phyloP scores from a whole-genome alignment of 2,797 vertebrate species.

The Salarias fasciatus region DNA sequence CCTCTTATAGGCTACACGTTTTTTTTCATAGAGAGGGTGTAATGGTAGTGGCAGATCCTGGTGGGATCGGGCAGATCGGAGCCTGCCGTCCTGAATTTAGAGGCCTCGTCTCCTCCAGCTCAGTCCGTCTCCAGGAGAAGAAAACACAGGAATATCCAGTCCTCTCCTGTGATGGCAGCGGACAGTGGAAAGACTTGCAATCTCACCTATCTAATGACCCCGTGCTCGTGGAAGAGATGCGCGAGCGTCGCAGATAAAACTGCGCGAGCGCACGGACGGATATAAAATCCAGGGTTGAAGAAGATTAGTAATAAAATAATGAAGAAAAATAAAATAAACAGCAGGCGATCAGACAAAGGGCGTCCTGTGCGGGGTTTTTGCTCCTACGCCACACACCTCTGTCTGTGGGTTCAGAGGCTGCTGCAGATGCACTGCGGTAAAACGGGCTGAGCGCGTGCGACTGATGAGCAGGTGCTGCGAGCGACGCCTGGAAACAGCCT shows the following conservation, averaged over 20 bases:
- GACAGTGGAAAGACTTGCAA: constrained; percentile 17
- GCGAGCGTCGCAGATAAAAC: constrained; percentile 51
- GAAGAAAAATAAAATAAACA: neutral
- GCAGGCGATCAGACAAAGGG: neutral
- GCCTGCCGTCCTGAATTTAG: constrained; percentile 31
- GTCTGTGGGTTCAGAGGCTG: constrained; percentile 39
- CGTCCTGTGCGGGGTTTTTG: constrained; percentile 13
- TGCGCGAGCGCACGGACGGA: constrained; percentile 18
- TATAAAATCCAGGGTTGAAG: too few relatives aligned
- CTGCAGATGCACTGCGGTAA: constrained; percentile 81
- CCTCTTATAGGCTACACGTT: constrained; percentile 29
- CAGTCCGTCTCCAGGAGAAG: constrained; percentile 8
- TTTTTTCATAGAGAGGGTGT: neutral
- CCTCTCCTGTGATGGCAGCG: constrained; percentile 45
- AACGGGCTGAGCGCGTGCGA: constrained; percentile 11
- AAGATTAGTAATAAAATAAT: too few relatives aligned
- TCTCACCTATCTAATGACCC: constrained; percentile 54
- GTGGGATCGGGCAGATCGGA: constrained; percentile 42
- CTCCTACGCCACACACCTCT: constrained; percentile 50
- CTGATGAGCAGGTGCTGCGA: too few relatives aligned
- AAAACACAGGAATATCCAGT: constrained; percentile 4
- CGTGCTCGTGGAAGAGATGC: constrained; percentile 40
- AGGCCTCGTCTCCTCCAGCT: constrained; percentile 44
- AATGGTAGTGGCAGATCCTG: constrained; percentile 13
- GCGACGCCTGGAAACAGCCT: too few relatives aligned